Conservation (phyloP, 2,888 invertebrate genomes). For the Entomobrya proxima region DNA sequence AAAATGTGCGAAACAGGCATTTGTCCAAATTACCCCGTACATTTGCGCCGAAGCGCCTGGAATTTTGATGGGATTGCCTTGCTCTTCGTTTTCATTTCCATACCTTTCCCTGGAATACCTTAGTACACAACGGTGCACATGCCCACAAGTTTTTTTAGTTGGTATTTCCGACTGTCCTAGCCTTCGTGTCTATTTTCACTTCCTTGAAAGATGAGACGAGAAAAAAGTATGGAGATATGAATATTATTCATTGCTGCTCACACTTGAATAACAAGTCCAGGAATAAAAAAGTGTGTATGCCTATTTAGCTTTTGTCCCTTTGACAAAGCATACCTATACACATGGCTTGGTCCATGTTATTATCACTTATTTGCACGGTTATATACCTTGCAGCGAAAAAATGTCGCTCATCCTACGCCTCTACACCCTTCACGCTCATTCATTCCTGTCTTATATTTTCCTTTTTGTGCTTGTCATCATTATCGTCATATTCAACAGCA, state of each 20-base stretch:
- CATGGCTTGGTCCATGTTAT: background rate
- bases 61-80: conserved; percentile 26
- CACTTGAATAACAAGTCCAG: background rate
- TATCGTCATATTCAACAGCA: conserved; percentile 17
- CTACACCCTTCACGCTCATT: conserved; percentile 4
- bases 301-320: conserved; percentile 12
- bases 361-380: background rate
- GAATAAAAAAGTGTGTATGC: background rate
- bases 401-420: conserved; percentile 16
- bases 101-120: too few species aligned
- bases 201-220: background rate
- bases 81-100: background rate
- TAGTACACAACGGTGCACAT: too few species aligned
- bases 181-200: conserved; percentile 2
- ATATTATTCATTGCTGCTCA: conserved; percentile 2
- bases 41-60: conserved; percentile 2
- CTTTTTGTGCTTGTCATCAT: conserved; percentile 45
- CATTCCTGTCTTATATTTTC: conserved; percentile 48
- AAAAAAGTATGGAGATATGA: background rate
- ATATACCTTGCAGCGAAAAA: conserved; percentile 39
- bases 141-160: too few species aligned
- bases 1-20: conserved; percentile 47
- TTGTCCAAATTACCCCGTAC: conserved; percentile 53
- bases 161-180: background rate
- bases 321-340: background rate